A percentile compares a stretch with the other conserved stretches of the same genome.
phyloP scores from a whole-genome alignment of 2,888 invertebrate species.

The Danaus chrysippus region DNA sequence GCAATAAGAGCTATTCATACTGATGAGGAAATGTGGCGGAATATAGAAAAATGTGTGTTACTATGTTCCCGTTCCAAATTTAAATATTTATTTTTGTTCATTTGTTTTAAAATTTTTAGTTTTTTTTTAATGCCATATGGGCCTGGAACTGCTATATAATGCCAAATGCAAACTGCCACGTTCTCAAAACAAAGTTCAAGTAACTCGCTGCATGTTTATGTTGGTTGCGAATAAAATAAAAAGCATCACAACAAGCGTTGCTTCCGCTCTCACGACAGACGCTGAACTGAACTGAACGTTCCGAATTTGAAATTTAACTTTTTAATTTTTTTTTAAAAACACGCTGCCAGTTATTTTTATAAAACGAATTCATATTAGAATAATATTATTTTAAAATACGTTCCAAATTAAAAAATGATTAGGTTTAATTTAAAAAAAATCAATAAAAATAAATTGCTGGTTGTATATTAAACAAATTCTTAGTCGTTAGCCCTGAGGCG shows the following conservation, averaged over 20 bases:
- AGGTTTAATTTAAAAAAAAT: too few relatives aligned
- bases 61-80: conserved; percentile 20
- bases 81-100: conserved; percentile 7
- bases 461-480: too few relatives aligned
- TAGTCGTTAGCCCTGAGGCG: too few relatives aligned
- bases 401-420: too few relatives aligned
- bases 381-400: too few relatives aligned
- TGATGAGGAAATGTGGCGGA: neutral
- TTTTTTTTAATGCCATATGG: neutral
- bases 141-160: too few relatives aligned
- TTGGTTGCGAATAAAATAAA: conserved; percentile 7
- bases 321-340: neutral
- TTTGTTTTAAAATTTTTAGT: neutral
- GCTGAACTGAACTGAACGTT: conserved; percentile 9
- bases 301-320: conserved; percentile 13
- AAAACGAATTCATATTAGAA: neutral
- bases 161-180: neutral
- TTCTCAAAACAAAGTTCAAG: conserved; percentile 4
- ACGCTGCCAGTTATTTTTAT: conserved; percentile 7
- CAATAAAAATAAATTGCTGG: too few relatives aligned
- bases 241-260: conserved; percentile 12
- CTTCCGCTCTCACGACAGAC: conserved; percentile 19
- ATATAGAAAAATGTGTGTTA: neutral
- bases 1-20: neutral
- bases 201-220: conserved; percentile 6